phyloP scores from a whole-genome alignment of 2,888 invertebrate species.

The Bimastos eiseni region DNA sequence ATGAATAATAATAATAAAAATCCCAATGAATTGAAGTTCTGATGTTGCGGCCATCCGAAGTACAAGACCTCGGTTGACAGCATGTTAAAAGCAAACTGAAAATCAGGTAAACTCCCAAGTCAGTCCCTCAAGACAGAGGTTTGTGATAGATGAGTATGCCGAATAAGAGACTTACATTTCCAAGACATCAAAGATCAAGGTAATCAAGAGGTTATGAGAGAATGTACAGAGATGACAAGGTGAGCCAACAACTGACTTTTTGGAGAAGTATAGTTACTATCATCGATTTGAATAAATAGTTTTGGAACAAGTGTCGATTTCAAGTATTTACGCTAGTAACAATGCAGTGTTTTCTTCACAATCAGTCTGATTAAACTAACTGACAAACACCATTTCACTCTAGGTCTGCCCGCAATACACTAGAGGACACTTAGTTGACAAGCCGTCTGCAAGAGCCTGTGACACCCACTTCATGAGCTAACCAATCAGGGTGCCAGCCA shows the following conservation, averaged over 20 bases:
- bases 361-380: too few relatives aligned
- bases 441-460: not conserved
- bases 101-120: too few relatives aligned
- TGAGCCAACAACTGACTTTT: not conserved
- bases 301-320: not conserved
- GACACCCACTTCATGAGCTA: too few relatives aligned
- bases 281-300: not conserved
- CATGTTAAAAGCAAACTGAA: too few relatives aligned
- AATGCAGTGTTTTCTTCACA: too few relatives aligned
- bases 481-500: too few relatives aligned
- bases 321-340: not conserved
- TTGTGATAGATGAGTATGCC: not conserved
- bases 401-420: not conserved
- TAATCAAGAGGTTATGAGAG: not conserved
- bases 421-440: not conserved
- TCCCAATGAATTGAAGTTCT: too few relatives aligned
- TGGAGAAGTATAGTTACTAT: not conserved
- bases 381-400: not conserved
- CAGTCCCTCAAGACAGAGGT: not conserved
- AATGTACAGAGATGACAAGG: too few relatives aligned
- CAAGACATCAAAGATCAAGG: not conserved
- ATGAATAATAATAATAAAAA: too few relatives aligned
- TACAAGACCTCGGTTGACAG: too few relatives aligned
- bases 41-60: too few relatives aligned
- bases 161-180: not conserved